phyloP scores from a whole-genome alignment of 2,888 invertebrate species.

The Herminia tarsipennalis region DNA sequence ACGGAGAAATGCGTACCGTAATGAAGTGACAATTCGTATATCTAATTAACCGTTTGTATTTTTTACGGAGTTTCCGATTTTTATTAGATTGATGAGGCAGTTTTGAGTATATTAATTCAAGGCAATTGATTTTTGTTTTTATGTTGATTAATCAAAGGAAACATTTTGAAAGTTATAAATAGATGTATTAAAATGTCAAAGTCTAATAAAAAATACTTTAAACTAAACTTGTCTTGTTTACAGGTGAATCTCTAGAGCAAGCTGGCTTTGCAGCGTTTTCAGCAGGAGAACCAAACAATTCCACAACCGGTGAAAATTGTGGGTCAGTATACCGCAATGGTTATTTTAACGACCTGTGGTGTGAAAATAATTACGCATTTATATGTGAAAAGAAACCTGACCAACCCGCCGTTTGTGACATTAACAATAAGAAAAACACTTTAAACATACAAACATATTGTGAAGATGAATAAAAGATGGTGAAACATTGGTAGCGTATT shows the following conservation, averaged over 20 bases:
- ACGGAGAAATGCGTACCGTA: no score
- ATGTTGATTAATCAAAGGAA: no score
- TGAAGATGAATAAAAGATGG: background rate
- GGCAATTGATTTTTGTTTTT: no score
- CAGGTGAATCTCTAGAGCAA: conserved; percentile 51
- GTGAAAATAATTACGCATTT: conserved; percentile 5
- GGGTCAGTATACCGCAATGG: conserved; percentile 48
- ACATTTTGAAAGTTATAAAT: no score
- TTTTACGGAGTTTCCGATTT: no score
- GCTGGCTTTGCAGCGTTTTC: conserved; percentile 56
- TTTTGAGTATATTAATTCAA: no score
- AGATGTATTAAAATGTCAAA: no score
- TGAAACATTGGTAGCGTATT: no score
- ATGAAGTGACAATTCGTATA: no score
- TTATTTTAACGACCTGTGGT: conserved; percentile 52
- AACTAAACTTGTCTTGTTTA: background rate
- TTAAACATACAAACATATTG: background rate
- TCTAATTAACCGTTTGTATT: no score
- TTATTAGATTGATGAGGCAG: no score
- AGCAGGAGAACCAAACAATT: conserved; percentile 51
- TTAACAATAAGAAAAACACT: background rate
- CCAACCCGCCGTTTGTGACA: conserved; percentile 6
- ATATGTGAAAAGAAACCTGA: conserved; percentile 25
- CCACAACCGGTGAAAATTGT: conserved; percentile 48
- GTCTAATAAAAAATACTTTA: no score